Evolutionary conservation across 2,888 invertebrate species (phyloP), one percentile per base, ranked within the genome.

Genomic region (Anoplius nigerrimus): DNA sequence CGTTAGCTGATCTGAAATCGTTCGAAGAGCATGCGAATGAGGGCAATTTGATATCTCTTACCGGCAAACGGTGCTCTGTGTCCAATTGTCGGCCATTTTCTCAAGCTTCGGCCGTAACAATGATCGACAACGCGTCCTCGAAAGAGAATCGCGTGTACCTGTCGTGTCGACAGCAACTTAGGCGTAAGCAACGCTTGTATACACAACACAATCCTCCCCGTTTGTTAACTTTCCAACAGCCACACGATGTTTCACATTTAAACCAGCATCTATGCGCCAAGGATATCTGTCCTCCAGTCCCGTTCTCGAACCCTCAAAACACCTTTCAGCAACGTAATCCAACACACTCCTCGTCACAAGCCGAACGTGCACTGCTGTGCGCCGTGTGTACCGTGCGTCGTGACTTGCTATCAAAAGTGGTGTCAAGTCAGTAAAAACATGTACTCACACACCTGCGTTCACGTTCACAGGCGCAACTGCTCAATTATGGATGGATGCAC

Each of bases 1-100:
- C 11, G 11, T 34, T 34, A 34, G 34, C 34, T 6, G 11, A 34
- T 34, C 34, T 13, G 34, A 11, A 11, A 3, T 1, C 11, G 34
- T 34, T 8, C 6, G 11, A 13, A 6, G 34, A 34, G 34, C 34
- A 34, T 34, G 6, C 4, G 8, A 3, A 11, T 11, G 48, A 16
- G 6, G 8, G 13, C 13, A 15, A 62, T 11, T 27, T n/a, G 2
- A n/a, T n/a, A 60, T 66, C 60, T 62, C 87, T 85, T 83, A 88
- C 88, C 88, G 87, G 88, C 88, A 88, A 82, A 80, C 79, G 76
- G 87, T 79, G 77, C 81, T 87, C 75, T 84, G 83, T 74, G 84
- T 84, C 87, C 86, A 87, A 81, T 75, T 85, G 85, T 88, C 88
- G 82, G 88, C 88, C 88, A 88, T 88, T 88, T 88, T 88, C 84